Base-by-base conservation (phyloP, 2,797 vertebrate species). In the Passerculus sandwichensis region DNA sequence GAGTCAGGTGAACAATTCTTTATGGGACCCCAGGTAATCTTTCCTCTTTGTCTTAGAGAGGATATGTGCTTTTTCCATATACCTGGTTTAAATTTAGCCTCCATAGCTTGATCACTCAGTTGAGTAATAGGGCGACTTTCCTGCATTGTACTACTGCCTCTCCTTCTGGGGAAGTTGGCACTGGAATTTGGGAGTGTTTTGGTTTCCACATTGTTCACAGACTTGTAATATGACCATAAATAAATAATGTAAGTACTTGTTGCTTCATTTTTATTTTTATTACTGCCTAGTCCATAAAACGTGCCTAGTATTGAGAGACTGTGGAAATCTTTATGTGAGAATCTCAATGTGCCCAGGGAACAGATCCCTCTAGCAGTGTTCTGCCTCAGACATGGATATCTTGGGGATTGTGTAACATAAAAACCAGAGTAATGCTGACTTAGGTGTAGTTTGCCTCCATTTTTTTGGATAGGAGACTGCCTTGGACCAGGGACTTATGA, bases 181-280 rank as follows among this genome's bases (percentile, higher is more conserved):
- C 42, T 61, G 54, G n/a, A 42, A 66, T 89, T 79, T 48, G 47
- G 54, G 65, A 93, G 50, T 87, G 84, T 85, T 96, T 79, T 29
- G 34, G 20, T 92, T 96, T 90, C 69, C 81, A 85, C 18, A 75
- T 88, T 93, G 61, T 91, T 89, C 61, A 64, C 40, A 87, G 65
- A 36, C 50, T 82, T 85, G 36, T 78, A 88, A 53, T 88, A 47
- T 56, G 73, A 79, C 62, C 40, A 3, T 94, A 94, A 82, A 89
- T 88, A 92, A 84, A 90, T 75, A 26, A 70, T 73, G 82, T 91
- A 74, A 89, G 57, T 29, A 48, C 47, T 89, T 73, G 34, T 75
- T 95, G 74, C 66, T 79, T 78, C 36, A 16, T 40, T 81, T 85
- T 78, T 66, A 4, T 70, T 48, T 80, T 85, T 73, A 36, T 62